Evolutionary conservation across 2,888 invertebrate genomes (phyloP).

Genomic region (Lasioglossum oenotherae): DNA sequence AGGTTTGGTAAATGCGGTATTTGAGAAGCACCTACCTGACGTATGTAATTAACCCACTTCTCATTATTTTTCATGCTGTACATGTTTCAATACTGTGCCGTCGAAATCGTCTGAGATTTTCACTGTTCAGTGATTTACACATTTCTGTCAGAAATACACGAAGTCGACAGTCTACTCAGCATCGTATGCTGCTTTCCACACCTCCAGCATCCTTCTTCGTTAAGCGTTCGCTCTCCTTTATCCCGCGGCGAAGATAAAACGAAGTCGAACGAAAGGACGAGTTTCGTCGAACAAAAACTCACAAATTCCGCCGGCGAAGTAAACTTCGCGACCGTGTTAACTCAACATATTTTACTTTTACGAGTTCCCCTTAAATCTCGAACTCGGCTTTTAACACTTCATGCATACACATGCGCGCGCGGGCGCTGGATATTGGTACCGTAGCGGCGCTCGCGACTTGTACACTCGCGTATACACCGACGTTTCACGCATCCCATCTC

Average conservation of each 20-base stretch:
- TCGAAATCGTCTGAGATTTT: too few species aligned
- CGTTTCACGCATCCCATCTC: background rate
- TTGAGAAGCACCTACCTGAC: background rate
- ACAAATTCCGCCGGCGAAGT: conserved; percentile 4
- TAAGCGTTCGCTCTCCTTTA: background rate
- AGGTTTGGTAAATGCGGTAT: background rate
- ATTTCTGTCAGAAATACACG: background rate
- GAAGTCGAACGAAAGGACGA: background rate
- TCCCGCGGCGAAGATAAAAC: background rate
- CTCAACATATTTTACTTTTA: conserved; percentile 10
- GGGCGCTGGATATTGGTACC: background rate
- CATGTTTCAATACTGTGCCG: background rate
- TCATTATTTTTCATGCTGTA: background rate
- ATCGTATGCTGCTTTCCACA: background rate
- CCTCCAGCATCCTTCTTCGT: background rate
- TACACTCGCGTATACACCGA: background rate
- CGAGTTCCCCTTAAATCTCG: conserved; percentile 6
- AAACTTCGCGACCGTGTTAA: conserved; percentile 1
- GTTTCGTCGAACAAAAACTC: background rate
- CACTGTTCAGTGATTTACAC: too few species aligned
- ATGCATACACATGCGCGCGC: background rate
- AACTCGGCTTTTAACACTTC: conserved; percentile 11
- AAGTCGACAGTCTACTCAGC: background rate
- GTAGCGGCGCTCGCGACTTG: background rate
- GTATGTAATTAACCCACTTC: background rate